phyloP scores from a whole-genome alignment of 2,113 vertebrate genomes.

The Hippocampus comes region DNA sequence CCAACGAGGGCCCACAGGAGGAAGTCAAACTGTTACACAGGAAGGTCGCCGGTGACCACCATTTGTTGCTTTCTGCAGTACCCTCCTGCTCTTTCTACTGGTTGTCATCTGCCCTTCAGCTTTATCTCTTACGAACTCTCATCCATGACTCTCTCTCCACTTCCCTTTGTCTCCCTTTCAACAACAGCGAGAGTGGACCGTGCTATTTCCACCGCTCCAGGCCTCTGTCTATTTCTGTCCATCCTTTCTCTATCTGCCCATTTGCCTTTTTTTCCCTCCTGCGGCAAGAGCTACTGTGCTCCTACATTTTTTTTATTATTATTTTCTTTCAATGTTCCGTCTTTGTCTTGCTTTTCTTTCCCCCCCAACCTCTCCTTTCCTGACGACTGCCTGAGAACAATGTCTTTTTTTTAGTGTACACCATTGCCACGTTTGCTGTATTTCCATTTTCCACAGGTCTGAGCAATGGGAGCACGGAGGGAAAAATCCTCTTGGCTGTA shows the following conservation, averaged over 20 bases:
- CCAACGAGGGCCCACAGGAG: too few species aligned
- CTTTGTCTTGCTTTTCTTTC: background rate
- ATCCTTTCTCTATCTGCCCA: constrained; percentile 15
- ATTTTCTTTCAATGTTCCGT: constrained; percentile 17
- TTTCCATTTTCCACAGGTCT: background rate
- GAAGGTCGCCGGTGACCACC: background rate
- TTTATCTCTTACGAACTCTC: constrained; percentile 12
- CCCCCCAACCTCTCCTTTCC: background rate
- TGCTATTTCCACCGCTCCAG: constrained; percentile 8
- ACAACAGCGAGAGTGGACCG: constrained; percentile 15
- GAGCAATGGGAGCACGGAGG: constrained; percentile 11
- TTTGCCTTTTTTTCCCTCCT: constrained; percentile 9
- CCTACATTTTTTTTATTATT: constrained; percentile 9
- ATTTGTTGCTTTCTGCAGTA: background rate
- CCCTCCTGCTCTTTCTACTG: background rate
- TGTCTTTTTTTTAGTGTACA: background rate
- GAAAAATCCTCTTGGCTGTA: background rate
- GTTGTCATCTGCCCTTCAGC: constrained; percentile 10
- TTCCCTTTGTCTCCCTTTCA: constrained; percentile 3
- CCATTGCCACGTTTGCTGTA: background rate
- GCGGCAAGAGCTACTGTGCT: constrained; percentile 15
- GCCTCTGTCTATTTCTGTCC: constrained; percentile 13
- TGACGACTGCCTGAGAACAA: background rate
- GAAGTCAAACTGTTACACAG: background rate
- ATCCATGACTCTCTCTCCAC: background rate